Conservation (phyloP, 2,797 vertebrate genomes). For the Pangasius larnaudii region DNA sequence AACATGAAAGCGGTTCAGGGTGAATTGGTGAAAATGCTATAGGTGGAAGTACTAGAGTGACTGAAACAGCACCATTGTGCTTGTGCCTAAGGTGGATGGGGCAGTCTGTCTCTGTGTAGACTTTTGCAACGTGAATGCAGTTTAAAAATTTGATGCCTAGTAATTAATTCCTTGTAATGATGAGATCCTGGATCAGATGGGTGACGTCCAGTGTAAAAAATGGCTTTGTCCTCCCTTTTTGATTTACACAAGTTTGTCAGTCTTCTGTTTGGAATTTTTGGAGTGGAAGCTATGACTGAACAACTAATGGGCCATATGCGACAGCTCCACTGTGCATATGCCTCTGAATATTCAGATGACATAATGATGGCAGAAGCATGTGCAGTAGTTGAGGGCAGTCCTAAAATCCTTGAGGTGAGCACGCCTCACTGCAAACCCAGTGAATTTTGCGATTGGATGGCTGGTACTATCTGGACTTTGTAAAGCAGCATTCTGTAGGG, state of each 20-base stretch:
- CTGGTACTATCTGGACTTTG: background rate
- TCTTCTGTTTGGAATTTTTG: slow-evolving; percentile 1
- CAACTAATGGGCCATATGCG: background rate
- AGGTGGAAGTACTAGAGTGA: background rate
- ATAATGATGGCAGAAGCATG: background rate
- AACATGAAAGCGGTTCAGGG: background rate
- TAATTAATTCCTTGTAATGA: background rate
- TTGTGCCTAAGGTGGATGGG: background rate
- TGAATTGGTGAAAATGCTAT: background rate
- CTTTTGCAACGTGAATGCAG: background rate
- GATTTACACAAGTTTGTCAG: background rate
- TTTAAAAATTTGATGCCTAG: background rate
- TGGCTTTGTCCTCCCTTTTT: background rate
- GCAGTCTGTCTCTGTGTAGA: background rate
- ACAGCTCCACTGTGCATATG: background rate
- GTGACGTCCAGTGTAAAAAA: background rate
- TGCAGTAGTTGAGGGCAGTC: background rate
- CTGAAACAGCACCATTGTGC: background rate
- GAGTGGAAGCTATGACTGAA: background rate
- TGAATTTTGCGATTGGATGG: background rate
- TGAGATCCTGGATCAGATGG: background rate
- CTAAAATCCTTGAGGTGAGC: background rate
- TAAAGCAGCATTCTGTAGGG: background rate
- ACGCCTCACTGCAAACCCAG: background rate
- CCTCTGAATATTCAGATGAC: background rate